Evolutionary conservation across 2,113 vertebrate species (phyloP), one percentile per base, ranked within the genome.

Genomic region (Melanerpes aurifrons): DNA sequence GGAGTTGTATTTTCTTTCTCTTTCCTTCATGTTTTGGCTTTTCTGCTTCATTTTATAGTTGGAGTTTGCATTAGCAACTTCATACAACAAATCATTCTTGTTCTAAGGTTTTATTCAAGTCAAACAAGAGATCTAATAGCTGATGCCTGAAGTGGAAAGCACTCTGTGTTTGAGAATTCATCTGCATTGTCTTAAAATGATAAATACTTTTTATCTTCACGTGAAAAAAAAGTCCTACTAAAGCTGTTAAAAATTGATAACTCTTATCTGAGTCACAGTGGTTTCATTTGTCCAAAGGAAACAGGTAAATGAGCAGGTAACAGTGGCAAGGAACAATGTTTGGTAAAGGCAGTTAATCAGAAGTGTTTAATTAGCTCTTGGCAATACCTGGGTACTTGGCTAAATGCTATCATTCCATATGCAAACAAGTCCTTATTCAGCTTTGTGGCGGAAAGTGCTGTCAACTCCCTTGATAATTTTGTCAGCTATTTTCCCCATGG

Each of bases 401-500:
- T 87, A 90, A 92, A 78, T 81, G 92, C 66, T 89, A 50, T 81
- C 85, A 85, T 31, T 48, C 61, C 80, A 19, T 67, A 32, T 45
- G 24, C 17, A 67, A 77, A 90, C 62, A 59, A 68, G 25, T 20
- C 37, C 58, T 96, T 91, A 98, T 47, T 98, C 97, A n/a, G 37
- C 82, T 87, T 98, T 98, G n/a, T 86, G 96, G 14, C 68, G 73
- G 29, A 94, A 89, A 58, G 84, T 76, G 71, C 90, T 84, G 47
- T 96, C 97, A 22, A 77, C 66, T 47, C 50, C 93, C 58, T 74
- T 94, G 17, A 87, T 18, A n/a, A 95, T 72, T 48, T 87, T 97
- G 26, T 98, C 73, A 0, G 88, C 72, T 9, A 79, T n/a, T 15
- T 93, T 94, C 20, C 97, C 98, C 63, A 98, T 91, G 12, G 5